Evolutionary conservation across 64 coral and sea anemone genomes (phyloP).

Genomic region (Porites australiensis): DNA sequence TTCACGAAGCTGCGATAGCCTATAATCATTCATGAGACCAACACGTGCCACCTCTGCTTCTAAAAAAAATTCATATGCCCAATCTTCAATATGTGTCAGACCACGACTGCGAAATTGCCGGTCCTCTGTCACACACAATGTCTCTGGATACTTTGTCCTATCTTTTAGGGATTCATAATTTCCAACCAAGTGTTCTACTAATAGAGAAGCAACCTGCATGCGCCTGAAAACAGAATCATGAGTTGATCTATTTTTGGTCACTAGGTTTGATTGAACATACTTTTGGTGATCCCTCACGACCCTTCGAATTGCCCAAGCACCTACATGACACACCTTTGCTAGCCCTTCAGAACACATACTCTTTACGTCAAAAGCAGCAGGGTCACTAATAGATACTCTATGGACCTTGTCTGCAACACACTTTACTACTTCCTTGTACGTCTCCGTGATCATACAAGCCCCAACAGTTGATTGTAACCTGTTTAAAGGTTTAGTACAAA

Average conservation of each 20-base stretch:
- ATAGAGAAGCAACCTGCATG: neutral
- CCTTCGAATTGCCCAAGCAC: constrained; percentile 60
- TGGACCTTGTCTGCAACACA: neutral
- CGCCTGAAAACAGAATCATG: neutral
- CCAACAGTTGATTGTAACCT: neutral
- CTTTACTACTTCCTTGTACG: neutral
- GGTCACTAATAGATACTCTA: neutral
- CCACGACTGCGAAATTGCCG: constrained; percentile 16
- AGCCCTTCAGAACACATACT: constrained; percentile 40
- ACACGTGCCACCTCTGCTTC: constrained; percentile 12
- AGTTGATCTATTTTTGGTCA: neutral
- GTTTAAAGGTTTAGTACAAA: neutral
- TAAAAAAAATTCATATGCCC: constrained; percentile 61
- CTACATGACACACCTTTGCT: constrained; percentile 41
- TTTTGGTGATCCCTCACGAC: constrained; percentile 5
- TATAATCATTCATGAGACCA: neutral
- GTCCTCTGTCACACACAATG: constrained; percentile 40
- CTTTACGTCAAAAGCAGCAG: constrained; percentile 5
- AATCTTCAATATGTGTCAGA: constrained; percentile 52
- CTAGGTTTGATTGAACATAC: constrained; percentile 28
- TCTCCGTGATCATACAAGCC: neutral
- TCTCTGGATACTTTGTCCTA: neutral
- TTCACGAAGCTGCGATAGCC: neutral
- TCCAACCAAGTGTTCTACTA: constrained; percentile 54
- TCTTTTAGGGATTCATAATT: neutral